Evolutionary conservation across 64 coral and sea anemone species (phyloP), one percentile per base, ranked within the genome.

Genomic region (Anthopleura sola): DNA sequence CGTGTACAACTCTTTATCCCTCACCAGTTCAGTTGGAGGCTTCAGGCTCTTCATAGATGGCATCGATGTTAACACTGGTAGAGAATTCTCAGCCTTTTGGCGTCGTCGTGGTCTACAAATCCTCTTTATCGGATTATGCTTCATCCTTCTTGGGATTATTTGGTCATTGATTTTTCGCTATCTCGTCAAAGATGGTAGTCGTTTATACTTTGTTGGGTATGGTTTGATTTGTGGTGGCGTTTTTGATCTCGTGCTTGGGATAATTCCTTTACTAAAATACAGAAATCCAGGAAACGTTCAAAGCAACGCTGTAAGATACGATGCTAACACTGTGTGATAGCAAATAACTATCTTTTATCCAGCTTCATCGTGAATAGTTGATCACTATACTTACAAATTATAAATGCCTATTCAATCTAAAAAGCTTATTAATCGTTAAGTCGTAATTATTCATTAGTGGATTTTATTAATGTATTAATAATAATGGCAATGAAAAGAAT

Each of bases 71-170:
- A 98, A 98, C 57, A 98, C 96, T 29, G 93, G 90, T 15, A 88
- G 96, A 47, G 92, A 94, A 74, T 94, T 98, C 38, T 88, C 89
- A 2, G 87, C 90, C 19, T 98, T 98, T 54, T 98, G 93, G 89
- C 84, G 92, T 2, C 92, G 96, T 28, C 89, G 96, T 21, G 96
- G 96, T 29, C 89, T 85, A 48, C 96, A 98, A 77, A 39, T 94
- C 13, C 75, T 98, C 32, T 93, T 98, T 34, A 34, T 80, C 7
- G 96, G 86, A 6, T 87, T 94, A 0, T 49, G 91, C 1, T 84
- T 98, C 28, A 54, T 98, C 6, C 51, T 98, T 0, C 40, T 91
- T 34, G 96, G 96, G n/a, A 81, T 91, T 3, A 62, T 91, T 40
- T 86, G 86, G 75, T 85, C 93, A 37, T 39, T 89, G 24, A 86